Conservation (phyloP, 2,113 vertebrate genomes). For the Dasyurus viverrinus region DNA sequence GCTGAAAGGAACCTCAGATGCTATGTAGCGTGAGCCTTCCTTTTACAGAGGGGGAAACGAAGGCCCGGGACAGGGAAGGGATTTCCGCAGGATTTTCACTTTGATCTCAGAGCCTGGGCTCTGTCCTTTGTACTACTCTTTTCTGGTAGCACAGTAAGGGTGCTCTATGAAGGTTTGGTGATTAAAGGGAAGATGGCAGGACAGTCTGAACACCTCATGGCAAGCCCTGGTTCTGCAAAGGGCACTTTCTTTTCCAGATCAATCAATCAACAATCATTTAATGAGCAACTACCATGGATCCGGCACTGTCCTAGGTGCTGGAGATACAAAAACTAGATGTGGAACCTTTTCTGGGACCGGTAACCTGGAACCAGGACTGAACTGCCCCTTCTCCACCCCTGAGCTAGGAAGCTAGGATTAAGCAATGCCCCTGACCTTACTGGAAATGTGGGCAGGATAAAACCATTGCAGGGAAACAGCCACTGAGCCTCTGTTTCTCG, state of each 20-base stretch:
- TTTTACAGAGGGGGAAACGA: not conserved
- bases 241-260: not conserved
- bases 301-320: not conserved
- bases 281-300: not conserved
- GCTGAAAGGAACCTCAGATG: not conserved
- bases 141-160: not conserved
- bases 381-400: not conserved
- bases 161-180: not conserved
- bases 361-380: not conserved
- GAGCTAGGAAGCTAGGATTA: conserved; percentile 35
- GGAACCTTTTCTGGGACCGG: not conserved
- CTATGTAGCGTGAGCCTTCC: not conserved
- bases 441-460: conserved; percentile 19
- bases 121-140: not conserved
- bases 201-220: not conserved
- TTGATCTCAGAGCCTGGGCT: not conserved
- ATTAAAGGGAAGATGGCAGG: not conserved
- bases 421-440: not conserved
- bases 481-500: not conserved
- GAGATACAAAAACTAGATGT: not conserved
- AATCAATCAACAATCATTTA: not conserved
- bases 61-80: not conserved
- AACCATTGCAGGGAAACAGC: conserved; percentile 25
- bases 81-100: not conserved
- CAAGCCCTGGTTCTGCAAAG: not conserved